Base-by-base conservation (phyloP, 2,888 invertebrate genomes). In the Hypena proboscidalis region DNA sequence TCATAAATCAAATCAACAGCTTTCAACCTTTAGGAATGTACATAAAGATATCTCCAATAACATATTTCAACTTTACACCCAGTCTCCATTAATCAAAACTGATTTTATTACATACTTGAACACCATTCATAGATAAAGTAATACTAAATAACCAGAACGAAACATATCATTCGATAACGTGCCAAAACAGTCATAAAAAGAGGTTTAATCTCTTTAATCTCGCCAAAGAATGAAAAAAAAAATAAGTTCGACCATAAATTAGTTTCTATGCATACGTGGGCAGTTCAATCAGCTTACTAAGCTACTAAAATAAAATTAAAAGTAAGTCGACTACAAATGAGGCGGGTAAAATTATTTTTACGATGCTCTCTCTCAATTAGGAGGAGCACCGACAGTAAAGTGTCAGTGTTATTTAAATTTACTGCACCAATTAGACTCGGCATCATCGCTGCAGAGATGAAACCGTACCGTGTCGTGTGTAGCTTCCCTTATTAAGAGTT, bases 331-430 rank as follows among this genome's bases (percentile, higher is more conserved):
- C 77, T 85, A 89, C 88, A 88, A 89, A 90, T 89, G 89, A 86
- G 87, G 69, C 83, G 88, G 72, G 78, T 86, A 81, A 84, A 88
- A 89, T 88, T 87, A 90, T 90, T 90, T 90, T 90, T 88, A 90
- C 87, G 89, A 85, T 85, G 83, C 86, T 78, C 83, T 85, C 82
- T 85, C 87, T 87, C 88, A 90, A 89, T 90, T 90, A 90, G 86
- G 78, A 71, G 76, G 61, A 74, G 80, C 78, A 78, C 79, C 82
- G 88, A 83, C 85, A 80, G 80, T 85, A 75, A 83, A 85, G 81
- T 87, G 89, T 88, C 89, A 87, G 88, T 83, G 80, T 87, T 88
- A 89, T 88, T 89, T 87, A 85, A 89, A 90, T 90, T 90, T 90
- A 90, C 87, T 78, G 83, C 78, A 73, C 90, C 88, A 90, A 90